Evolutionary conservation across 35 echinoderm and acorn worm species (phyloP), one percentile per base, ranked within the genome.

Genomic region (Amphiura filiformis): DNA sequence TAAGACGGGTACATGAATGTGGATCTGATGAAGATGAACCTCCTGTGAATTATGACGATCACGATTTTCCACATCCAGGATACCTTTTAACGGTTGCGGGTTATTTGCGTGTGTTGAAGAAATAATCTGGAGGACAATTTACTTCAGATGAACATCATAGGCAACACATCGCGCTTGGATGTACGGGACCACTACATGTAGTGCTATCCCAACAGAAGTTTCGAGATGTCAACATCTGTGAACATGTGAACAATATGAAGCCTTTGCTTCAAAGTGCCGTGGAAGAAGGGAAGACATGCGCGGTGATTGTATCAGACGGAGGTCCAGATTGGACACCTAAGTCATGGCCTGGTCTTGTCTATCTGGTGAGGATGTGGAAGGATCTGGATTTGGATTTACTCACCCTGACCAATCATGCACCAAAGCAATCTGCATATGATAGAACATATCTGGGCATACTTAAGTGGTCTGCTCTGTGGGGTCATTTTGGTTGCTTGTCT

Each of bases 21-120:
- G 28, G 61, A 18, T 26, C 4, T 30, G 31, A 52, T 20, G 22
- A 86, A 31, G 88, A 94, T 42, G 35, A 28, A 0, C 89, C 84
- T 2, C 61, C 61, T 26, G 9, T 70, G 61, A 65, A 94, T 70
- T 37, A 82, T 0, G 79, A 87, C 31, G 65, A 87, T 0, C 92
- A 94, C 47, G 87, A 94, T 5, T 94, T 94, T 75, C 87, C 92
- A 4, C 40, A 38, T 13, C 2, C 81, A 14, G 78, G 88, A 0
- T 78, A 94, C 47, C 39, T 86, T 0, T 82, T 94, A 26, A 77
- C 92, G 0, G 76, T 82, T 37, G 36, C 33, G 39, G 87, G 92
- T 17, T 89, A 94, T 38, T 90, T 94, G 92, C 23, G 77, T 14
- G 33, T 75, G 5, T 23, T 30, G 5, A 83, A 14, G 1, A 87